Percentiles rank a stretch among this genome's conserved stretches.
These are phyloP conservation scores for Bellardia pandia DNA, from an alignment of 2,888 invertebrate genomes.

Conservation along the genomic window DNA sequence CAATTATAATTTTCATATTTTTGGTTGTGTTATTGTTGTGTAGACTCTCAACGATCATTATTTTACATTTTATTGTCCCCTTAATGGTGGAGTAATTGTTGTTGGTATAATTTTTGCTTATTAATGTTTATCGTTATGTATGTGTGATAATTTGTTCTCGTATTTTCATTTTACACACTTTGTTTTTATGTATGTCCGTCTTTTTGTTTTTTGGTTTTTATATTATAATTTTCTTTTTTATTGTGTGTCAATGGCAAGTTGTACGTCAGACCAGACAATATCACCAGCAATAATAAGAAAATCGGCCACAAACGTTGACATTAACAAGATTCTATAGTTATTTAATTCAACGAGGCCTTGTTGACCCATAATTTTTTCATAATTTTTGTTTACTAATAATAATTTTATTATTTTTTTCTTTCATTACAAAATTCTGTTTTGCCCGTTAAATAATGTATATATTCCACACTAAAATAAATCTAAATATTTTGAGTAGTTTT, in stretches of 20 bases:
- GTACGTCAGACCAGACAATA: slow-evolving; percentile 77
- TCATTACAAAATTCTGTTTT: slow-evolving; percentile 23
- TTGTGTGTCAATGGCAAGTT: slow-evolving; percentile 82
- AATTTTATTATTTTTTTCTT: neutral
- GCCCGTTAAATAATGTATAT: slow-evolving; percentile 8
- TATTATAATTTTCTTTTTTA: slow-evolving; percentile 75
- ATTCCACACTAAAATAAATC: slow-evolving; percentile 18
- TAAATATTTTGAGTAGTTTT: slow-evolving; percentile 17
- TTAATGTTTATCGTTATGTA: slow-evolving; percentile 22
- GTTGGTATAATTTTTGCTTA: neutral
- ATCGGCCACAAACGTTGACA: slow-evolving; percentile 63
- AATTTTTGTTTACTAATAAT: slow-evolving; percentile 22
- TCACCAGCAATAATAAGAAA: slow-evolving; percentile 59
- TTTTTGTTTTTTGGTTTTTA: slow-evolving; percentile 53
- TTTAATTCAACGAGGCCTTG: slow-evolving; percentile 64
- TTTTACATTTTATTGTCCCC: slow-evolving; percentile 31
- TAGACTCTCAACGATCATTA: slow-evolving; percentile 27
- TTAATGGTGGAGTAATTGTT: slow-evolving; percentile 1
- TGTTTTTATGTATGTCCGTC: slow-evolving; percentile 26
- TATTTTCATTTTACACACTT: slow-evolving; percentile 41
- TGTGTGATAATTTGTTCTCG: slow-evolving; percentile 47
- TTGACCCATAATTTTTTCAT: slow-evolving; percentile 63
- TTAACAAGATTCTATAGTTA: slow-evolving; percentile 50
- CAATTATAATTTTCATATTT: slow-evolving; percentile 10
- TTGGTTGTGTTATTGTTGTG: neutral